Base-by-base conservation (phyloP, 2,888 invertebrate genomes). In the Globia sparganii region DNA sequence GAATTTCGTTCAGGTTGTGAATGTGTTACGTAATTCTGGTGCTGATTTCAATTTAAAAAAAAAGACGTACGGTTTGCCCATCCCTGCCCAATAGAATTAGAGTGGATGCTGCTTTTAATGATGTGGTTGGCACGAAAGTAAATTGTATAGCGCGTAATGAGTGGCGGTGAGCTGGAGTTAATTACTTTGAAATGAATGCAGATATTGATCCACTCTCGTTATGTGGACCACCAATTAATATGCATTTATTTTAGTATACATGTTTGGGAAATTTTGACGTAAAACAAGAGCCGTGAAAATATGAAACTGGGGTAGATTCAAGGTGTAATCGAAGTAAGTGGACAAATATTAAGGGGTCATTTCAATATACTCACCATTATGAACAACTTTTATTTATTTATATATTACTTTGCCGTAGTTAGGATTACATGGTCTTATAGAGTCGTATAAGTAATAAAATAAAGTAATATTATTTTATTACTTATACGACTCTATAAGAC, bases 101-200 rank as follows among this genome's bases (percentile, higher is more conserved):
- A 49, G 15, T 34, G 25, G 61, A 67, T 37, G 75, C 25, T 68
- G 62, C 21, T 68, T 75, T 59, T 79, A 79, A 81, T 81, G 59
- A 73, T 83, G 66, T 49, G 69, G 61, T 34, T 5, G 28, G 25
- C 13, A 15, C 28, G 31, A 18, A 72, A 61, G 28, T 40, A 61
- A 78, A 77, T 78, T 78, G 69, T 61, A 28, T 34, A 67, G 59
- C 59, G 25, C n/a, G 18, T 59, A 77, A 78, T 61, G 59, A 61
- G 40, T 5, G 49, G 15, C 28, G 43, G 59, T 43, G 53, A 43
- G 56, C 49, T 11, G 8, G 15, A n/a, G 74, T 53, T 62, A 69
- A 79, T 77, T 70, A 79, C 34, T 62, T 18, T 9, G 49, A 69
- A 78, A 69, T 69, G 1, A 78, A n/a, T 56, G 53, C 43, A 78